Evolutionary conservation across 2,113 vertebrate genomes (phyloP).

Genomic region (Todiramphus chloris): DNA sequence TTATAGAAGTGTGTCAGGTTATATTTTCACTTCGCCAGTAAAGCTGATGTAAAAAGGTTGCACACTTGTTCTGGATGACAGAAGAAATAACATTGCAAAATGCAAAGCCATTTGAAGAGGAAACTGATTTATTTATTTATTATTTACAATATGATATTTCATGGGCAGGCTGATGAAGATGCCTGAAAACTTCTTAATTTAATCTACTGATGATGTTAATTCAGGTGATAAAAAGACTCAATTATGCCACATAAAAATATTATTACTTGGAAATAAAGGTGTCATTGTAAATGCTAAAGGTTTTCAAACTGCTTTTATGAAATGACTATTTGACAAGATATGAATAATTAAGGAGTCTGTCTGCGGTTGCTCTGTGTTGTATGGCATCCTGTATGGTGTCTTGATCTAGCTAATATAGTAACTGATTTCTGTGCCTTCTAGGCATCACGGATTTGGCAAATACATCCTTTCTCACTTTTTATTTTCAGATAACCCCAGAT

Average conservation of each 20-base stretch:
- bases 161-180: not conserved
- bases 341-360: not conserved
- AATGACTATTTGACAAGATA: not conserved
- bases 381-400: not conserved
- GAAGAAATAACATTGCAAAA: not conserved
- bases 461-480: not conserved
- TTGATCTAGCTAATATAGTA: not conserved
- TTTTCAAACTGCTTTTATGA: not conserved
- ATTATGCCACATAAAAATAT: not conserved
- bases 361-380: not conserved
- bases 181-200: not conserved
- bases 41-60: not conserved
- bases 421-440: not conserved
- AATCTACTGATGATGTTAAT: not conserved
- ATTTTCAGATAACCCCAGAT: constrained; percentile 82
- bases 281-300: not conserved
- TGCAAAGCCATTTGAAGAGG: not conserved
- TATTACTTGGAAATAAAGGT: not conserved
- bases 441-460: not conserved
- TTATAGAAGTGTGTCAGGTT: not conserved
- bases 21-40: not conserved
- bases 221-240: not conserved
- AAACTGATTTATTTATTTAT: not conserved
- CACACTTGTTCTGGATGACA: not conserved
- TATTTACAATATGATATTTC: not conserved